Evolutionary conservation across 2,797 vertebrate genomes (phyloP), one percentile per base, ranked within the genome.

Genomic region (Platyrinchus mystaceus): DNA sequence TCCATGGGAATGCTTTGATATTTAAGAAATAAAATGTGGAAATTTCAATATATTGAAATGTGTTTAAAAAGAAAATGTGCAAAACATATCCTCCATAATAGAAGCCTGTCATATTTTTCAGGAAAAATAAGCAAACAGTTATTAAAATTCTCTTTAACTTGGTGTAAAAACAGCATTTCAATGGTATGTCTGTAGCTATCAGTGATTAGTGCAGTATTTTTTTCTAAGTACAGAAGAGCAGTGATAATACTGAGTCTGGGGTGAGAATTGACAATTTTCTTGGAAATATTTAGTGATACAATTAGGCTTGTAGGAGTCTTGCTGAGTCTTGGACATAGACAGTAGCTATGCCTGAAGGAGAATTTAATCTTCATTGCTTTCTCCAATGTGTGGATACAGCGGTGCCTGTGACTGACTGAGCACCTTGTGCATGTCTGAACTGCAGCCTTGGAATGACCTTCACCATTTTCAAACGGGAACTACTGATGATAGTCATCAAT

Each of bases 171-270:
- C 27, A 19, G 12, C 10, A 78, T 69, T 92, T 95, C 59, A 77
- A 0, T 47, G 58, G 5, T 67, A 56, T 86, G 18, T 64, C 79
- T 86, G 36, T 59, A 28, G 23, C 36, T 84, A 37, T 92, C 53
- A n/a, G 47, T 91, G 68, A 81, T 44, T 17, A 91, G 34, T 74
- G 16, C 56, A 52, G 34, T 89, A 19, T 41, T 96, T 75, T 75
- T 84, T 62, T 93, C 47, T 49, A 95, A 30, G 82, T 84, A 79
- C 26, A 93, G 84, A 95, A 93, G 66, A 77, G 11, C 62, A 55
- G 56, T 66, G 28, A 75, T 70, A 56, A 44, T 43, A 7, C 28
- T 52, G 50, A 47, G 46, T 68, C 84, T 94, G 63, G 69, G 44
- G 46, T 81, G 17, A 28, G 23, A 21, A 56, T 41, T 13, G 39